Conservation (phyloP, 2,888 invertebrate species). For the Dilophus febrilis region DNA sequence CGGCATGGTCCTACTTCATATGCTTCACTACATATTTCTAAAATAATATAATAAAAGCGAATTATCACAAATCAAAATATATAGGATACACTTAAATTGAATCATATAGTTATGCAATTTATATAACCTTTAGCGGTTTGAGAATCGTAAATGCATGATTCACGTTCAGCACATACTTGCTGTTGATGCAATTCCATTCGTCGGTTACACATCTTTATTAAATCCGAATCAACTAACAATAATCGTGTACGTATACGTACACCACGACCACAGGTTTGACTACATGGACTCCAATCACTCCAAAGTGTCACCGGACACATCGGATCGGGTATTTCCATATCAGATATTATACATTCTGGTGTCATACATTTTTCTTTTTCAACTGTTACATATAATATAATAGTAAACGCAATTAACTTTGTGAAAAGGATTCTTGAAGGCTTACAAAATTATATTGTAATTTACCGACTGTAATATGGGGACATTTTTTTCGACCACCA, state of each 20-base stretch:
- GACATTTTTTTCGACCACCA: conserved; percentile 65
- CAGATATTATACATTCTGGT: conserved; percentile 42
- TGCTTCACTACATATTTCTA: conserved; percentile 69
- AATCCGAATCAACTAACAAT: conserved; percentile 44
- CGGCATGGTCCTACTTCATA: conserved; percentile 73
- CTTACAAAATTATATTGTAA: neutral
- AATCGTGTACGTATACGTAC: conserved; percentile 55
- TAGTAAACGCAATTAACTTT: too few relatives aligned
- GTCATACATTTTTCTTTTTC: conserved; percentile 63
- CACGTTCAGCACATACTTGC: conserved; percentile 45
- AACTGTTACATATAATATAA: conserved; percentile 31
- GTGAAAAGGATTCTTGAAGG: neutral
- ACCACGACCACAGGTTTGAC: conserved; percentile 74
- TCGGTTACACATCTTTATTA: conserved; percentile 45
- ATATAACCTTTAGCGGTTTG: conserved; percentile 56
- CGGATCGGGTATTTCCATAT: conserved; percentile 39
- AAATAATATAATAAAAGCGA: conserved; percentile 8
- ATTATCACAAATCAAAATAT: neutral
- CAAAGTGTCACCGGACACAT: conserved; percentile 68
- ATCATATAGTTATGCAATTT: neutral
- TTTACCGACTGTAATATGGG: conserved; percentile 46
- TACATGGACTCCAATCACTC: conserved; percentile 87
- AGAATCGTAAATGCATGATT: conserved; percentile 54
- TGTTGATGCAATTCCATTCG: conserved; percentile 60
- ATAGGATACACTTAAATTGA: neutral